Evolutionary conservation across 2,888 invertebrate genomes (phyloP).

Genomic region (Augochlorella aurata): DNA sequence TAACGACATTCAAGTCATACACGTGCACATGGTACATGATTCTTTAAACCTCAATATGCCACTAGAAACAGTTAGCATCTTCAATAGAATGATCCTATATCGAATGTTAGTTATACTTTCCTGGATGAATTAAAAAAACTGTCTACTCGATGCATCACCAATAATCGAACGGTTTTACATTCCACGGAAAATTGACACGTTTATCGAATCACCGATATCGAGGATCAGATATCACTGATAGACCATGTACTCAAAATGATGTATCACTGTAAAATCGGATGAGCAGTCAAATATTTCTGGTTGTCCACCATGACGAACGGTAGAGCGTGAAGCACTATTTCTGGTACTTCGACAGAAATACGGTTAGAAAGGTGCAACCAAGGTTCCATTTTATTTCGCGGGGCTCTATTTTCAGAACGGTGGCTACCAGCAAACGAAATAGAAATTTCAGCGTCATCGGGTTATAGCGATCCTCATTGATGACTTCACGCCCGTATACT

Average conservation of each 20-base stretch:
- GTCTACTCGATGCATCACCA: too few species aligned
- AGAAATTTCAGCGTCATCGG: slow-evolving; percentile 67
- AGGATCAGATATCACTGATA: slow-evolving; percentile 38
- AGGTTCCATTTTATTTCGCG: slow-evolving; percentile 68
- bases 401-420: slow-evolving; percentile 66
- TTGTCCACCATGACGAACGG: slow-evolving; percentile 26
- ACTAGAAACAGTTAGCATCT: too few species aligned
- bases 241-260: slow-evolving; percentile 23
- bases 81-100: too few species aligned
- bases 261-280: slow-evolving; percentile 38
- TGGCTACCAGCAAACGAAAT: slow-evolving; percentile 68
- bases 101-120: too few species aligned
- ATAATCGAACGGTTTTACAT: slow-evolving; percentile 31
- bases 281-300: slow-evolving; percentile 39
- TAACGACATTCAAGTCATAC: too few species aligned
- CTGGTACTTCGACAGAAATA: slow-evolving; percentile 61
- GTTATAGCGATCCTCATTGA: slow-evolving; percentile 70
- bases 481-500: slow-evolving; percentile 65
- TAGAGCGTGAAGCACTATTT: slow-evolving; percentile 57
- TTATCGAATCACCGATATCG: slow-evolving; percentile 38
- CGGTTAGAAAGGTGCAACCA: slow-evolving; percentile 65
- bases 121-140: too few species aligned
- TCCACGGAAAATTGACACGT: slow-evolving; percentile 34
- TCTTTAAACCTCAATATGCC: too few species aligned
- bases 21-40: too few species aligned